Conservation (phyloP, 2,888 invertebrate genomes). For the Chymomyza amoena region DNA sequence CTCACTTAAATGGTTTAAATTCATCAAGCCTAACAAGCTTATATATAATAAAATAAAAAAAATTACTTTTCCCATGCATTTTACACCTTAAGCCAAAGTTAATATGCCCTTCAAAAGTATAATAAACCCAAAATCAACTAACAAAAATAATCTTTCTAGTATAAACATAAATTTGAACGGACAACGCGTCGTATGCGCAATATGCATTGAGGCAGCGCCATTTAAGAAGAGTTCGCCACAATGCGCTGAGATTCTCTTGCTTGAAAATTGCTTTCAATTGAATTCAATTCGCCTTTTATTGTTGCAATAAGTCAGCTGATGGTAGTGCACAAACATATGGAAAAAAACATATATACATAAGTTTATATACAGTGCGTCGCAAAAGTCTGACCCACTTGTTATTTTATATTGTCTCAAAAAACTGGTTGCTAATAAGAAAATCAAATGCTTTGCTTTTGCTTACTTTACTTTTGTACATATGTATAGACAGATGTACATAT, state of each 20-base stretch:
- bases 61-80: not conserved
- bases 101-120: not conserved
- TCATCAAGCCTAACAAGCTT: not conserved
- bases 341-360: not conserved
- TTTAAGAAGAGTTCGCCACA: not conserved
- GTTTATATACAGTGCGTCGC: constrained; percentile 26
- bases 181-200: constrained; percentile 33
- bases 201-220: not conserved
- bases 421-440: constrained; percentile 27
- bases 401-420: constrained; percentile 27
- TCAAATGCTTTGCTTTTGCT: constrained; percentile 29
- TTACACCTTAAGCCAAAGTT: not conserved
- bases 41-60: not conserved
- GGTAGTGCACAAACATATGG: constrained; percentile 11
- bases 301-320: constrained; percentile 37
- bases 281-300: constrained; percentile 69
- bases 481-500: not conserved
- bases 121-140: not conserved
- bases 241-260: constrained; percentile 6
- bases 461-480: not conserved
- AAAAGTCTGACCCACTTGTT: constrained; percentile 40
- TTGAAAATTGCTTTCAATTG: constrained; percentile 69
- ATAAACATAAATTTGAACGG: not conserved
- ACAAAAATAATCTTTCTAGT: not conserved
- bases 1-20: not conserved